Conservation (phyloP, 1,140 invertebrate species). For the Mamestra configurata region DNA sequence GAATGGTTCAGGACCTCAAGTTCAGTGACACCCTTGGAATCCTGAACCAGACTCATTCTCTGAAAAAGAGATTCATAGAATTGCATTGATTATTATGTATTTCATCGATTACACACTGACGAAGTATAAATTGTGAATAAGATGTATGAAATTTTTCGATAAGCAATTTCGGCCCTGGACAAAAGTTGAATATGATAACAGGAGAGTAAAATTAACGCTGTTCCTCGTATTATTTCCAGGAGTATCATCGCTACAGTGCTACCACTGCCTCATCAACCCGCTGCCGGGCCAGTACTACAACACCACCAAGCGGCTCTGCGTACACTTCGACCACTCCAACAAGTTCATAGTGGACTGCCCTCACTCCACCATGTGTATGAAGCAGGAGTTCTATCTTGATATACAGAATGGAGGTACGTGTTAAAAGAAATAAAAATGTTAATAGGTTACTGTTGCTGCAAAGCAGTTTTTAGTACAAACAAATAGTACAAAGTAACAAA, state of each 20-base stretch:
- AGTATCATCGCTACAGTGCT: constrained; percentile 88
- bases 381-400: constrained; percentile 90
- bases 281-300: constrained; percentile 82
- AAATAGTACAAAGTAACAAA: background rate
- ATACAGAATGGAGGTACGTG: constrained; percentile 89
- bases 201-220: background rate
- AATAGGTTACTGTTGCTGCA: background rate
- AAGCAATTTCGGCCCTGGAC: too few species aligned
- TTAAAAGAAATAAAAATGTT: background rate
- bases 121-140: too few species aligned
- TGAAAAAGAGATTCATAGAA: too few species aligned
- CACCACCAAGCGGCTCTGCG: constrained; percentile 89
- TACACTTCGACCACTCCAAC: constrained; percentile 91
- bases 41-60: too few species aligned
- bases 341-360: constrained; percentile 92
- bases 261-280: constrained; percentile 91
- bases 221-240: constrained; percentile 66
- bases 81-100: too few species aligned
- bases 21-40: too few species aligned
- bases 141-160: too few species aligned
- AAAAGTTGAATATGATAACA: too few species aligned
- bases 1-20: too few species aligned
- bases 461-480: background rate
- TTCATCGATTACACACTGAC: too few species aligned
- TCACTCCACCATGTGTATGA: constrained; percentile 94